Base-by-base conservation (phyloP, 2,888 invertebrate species). In the Cantharis flavilabris region DNA sequence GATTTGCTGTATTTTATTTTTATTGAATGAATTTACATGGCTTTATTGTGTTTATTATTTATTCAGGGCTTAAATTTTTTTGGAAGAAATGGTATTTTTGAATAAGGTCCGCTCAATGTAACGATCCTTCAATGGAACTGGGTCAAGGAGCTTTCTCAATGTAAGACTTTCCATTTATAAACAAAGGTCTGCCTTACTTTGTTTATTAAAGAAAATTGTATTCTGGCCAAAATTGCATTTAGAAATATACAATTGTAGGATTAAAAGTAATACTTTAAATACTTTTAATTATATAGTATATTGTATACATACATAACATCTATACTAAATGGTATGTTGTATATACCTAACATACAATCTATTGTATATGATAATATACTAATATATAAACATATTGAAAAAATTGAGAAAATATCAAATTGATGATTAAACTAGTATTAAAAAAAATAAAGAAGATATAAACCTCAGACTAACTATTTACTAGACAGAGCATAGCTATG, bases 41-140 rank as follows among this genome's bases (percentile, higher is more conserved):
- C 9, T 49, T 49, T 49, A 49, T 49, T 49, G 49, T 49, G n/a
- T 49, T n/a, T 49, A 49, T 49, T 49, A 49, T 49, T 49, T 49
- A 49, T 49, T 49, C 13, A n/a, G 49, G n/a, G 49, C n/a, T 49
- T 49, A n/a, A n/a, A 49, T n/a, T 49, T 49, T n/a, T 20, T 49
- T n/a, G 49, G 49, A 49, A 49, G 49, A 49, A 49, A 9, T n/a
- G n/a, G 49, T 49, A n/a, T 49, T n/a, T 49, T 67, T 67, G 65
- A 67, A 67, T 26, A 67, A 67, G 20, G n/a, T 23, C 18, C 26
- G 0, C n/a, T 49, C n/a, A 73, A 70, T 62, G 69, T 73, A 73
- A 73, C 30, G 73, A 73, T 73, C 33, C 28, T 73, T 69, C 28
- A 73, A 73, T 20, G 30, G 14, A 62, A 73, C 30, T 73, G 33